Conservation (phyloP, 2,888 invertebrate species). For the Rhagium mordax region DNA sequence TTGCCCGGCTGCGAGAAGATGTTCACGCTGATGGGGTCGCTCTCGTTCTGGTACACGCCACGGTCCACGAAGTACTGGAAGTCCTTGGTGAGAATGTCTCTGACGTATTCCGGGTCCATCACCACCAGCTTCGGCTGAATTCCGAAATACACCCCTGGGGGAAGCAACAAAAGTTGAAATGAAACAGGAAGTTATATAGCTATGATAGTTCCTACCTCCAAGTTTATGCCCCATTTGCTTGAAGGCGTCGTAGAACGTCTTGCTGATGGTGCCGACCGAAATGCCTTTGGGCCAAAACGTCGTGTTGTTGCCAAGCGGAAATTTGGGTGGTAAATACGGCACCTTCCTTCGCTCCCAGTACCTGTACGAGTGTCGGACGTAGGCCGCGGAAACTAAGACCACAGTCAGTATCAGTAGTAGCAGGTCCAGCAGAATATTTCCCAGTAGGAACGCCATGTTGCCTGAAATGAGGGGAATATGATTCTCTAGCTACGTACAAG, state of each 20-base stretch:
- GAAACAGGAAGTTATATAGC: background rate
- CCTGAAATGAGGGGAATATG: background rate
- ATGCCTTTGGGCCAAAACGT: slow-evolving; percentile 34
- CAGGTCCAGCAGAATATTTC: background rate
- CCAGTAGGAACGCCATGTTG: background rate
- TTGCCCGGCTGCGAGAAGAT: slow-evolving; percentile 57
- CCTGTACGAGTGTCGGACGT: slow-evolving; percentile 23
- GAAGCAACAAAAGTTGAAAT: background rate
- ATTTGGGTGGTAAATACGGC: slow-evolving; percentile 35
- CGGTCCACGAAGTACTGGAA: slow-evolving; percentile 59
- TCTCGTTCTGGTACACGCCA: slow-evolving; percentile 53
- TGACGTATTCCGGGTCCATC: slow-evolving; percentile 57
- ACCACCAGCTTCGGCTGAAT: slow-evolving; percentile 55
- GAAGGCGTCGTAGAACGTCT: slow-evolving; percentile 36
- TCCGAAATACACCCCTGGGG: slow-evolving; percentile 45
- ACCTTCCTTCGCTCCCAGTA: slow-evolving; percentile 37
- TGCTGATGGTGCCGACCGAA: slow-evolving; percentile 31
- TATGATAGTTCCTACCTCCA: slow-evolving; percentile 29
- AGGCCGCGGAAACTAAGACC: background rate
- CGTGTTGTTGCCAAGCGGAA: slow-evolving; percentile 34
- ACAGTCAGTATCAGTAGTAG: background rate
- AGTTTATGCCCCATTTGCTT: slow-evolving; percentile 32
- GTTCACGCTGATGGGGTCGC: slow-evolving; percentile 55
- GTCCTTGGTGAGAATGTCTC: slow-evolving; percentile 59
- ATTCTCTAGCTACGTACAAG: too few species aligned